Percentiles rank a stretch among this genome's conserved stretches.
These are phyloP conservation scores for Microcebus griseorufus DNA, from an alignment of 2,113 vertebrate genomes.

Conservation along the genomic window DNA sequence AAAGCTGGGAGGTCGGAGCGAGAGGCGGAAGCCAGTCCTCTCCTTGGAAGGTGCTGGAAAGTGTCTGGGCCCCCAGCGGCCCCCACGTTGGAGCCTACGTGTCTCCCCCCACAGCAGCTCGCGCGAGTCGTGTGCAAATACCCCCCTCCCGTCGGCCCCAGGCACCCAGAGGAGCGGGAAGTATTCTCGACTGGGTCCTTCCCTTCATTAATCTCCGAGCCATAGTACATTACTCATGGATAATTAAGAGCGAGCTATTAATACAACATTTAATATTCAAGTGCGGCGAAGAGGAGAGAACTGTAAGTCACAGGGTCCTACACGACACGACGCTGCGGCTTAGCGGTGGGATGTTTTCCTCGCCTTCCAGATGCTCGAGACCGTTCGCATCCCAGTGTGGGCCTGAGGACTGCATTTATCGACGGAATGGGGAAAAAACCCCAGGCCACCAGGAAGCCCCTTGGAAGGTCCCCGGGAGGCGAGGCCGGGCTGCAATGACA, in stretches of 20 bases:
- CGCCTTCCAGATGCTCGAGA: slow-evolving; percentile 63
- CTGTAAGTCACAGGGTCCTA: slow-evolving; percentile 83
- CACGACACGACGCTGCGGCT: slow-evolving; percentile 74
- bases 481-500: background rate
- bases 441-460: slow-evolving; percentile 73
- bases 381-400: slow-evolving; percentile 62
- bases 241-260: slow-evolving; percentile 90
- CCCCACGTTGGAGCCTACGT: background rate
- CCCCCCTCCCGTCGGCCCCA: background rate
- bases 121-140: slow-evolving; percentile 67
- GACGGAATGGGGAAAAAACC: slow-evolving; percentile 74
- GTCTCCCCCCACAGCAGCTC: background rate
- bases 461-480: slow-evolving; percentile 60
- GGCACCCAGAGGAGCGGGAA: slow-evolving; percentile 71
- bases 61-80: background rate
- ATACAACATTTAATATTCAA: slow-evolving; percentile 89
- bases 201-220: slow-evolving; percentile 88
- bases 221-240: slow-evolving; percentile 89
- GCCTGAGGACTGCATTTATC: slow-evolving; percentile 74
- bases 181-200: slow-evolving; percentile 81
- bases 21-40: background rate
- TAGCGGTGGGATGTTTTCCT: slow-evolving; percentile 48
- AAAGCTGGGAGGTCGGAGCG: background rate
- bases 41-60: background rate
- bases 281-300: slow-evolving; percentile 86